Evolutionary conservation across 2,888 invertebrate species (phyloP), one percentile per base, ranked within the genome.

Genomic region (Diplolepis rosae): DNA sequence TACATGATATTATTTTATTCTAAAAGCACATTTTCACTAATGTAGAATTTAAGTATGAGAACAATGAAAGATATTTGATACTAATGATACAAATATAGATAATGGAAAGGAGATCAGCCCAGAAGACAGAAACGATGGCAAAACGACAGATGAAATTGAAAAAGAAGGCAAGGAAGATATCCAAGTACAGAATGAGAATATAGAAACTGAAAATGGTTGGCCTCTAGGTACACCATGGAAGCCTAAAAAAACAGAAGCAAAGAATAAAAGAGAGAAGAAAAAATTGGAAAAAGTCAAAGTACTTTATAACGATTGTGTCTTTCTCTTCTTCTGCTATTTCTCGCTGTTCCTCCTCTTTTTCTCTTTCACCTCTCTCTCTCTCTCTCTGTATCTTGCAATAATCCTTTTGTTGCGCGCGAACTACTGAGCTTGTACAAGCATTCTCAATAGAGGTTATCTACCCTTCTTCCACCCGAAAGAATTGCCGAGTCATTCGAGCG

Each of bases 151-250:
- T 35, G 24, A 24, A 61, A 61, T 61, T 61, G 61, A 61, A 11
- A 61, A 35, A 6, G 56, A 56, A 2, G 22, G 22, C 5, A 4
- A 5, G 22, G 22, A 1, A 22, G 32, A 56, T 11, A 56, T 15
- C 11, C 48, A 18, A 13, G 7, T 24, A 6, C 22, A 22, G 35
- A 11, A n/a, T 15, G 24, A 2, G 61, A 24, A 39, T 35, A 18
- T 24, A 61, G 35, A 61, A 61, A 24, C 35, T 7, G 61, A 39
- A 13, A n/a, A 39, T 61, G 6, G 5, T 54, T 78, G 79, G 77
- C 80, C 80, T 67, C 75, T 80, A 45, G 80, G 80, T 71, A 69
- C 75, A 30, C 72, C 78, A 1, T 79, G 79, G 77, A 66, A 76
- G 61, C 78, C 79, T 9, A 28, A 52, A 39, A 70, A 32, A 45